These are phyloP conservation scores for Arge pagana DNA, from an alignment of 2,888 invertebrate species.

Conservation along the genomic window DNA sequence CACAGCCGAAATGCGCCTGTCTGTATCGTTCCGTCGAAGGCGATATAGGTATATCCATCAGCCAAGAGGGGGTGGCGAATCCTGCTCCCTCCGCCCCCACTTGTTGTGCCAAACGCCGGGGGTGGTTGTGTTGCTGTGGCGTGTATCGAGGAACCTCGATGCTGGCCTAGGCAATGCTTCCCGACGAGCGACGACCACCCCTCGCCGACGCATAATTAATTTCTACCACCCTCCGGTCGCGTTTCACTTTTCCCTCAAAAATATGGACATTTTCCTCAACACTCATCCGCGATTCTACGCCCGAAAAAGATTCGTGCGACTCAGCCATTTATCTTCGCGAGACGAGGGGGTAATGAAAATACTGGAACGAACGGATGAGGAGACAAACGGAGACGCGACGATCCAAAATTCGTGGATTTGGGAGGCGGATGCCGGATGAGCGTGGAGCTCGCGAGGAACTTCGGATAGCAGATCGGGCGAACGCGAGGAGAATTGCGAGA, in stretches of 20 bases:
- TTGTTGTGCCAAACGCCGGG: constrained; percentile 54
- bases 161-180: constrained; percentile 57
- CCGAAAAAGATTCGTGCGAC: too few species aligned
- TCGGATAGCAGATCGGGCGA: too few species aligned
- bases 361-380: constrained; percentile 12
- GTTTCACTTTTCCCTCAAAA: background rate
- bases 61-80: constrained; percentile 33
- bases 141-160: constrained; percentile 59
- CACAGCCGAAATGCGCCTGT: too few species aligned
- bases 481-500: too few species aligned
- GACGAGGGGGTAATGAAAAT: too few species aligned
- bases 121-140: constrained; percentile 54
- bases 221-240: constrained; percentile 13
- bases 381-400: constrained; percentile 11
- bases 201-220: constrained; percentile 30
- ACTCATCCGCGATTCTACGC: too few species aligned
- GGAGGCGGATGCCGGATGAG: constrained; percentile 39
- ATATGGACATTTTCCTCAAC: too few species aligned
- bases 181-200: constrained; percentile 31
- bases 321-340: too few species aligned
- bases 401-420: too few species aligned
- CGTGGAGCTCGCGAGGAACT: constrained; percentile 29
- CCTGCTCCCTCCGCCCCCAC: constrained; percentile 51
- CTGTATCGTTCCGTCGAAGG: too few species aligned
- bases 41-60: constrained; percentile 53